Conservation (phyloP, 1,140 invertebrate species). For the Pygmarrhopalites habei region DNA sequence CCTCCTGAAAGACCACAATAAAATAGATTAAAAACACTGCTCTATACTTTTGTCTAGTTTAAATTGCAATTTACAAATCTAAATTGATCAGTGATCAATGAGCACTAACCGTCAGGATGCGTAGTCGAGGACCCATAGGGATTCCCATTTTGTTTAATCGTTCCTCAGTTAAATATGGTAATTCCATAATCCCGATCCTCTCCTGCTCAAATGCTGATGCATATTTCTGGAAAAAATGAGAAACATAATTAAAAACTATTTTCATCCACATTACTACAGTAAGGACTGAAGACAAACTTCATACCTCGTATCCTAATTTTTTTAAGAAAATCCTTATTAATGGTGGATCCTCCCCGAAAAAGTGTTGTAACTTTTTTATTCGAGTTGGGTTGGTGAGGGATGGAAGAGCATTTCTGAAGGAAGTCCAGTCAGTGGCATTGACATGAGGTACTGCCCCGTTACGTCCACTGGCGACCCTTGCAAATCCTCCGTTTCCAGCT, state of each 20-base stretch:
- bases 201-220: conserved; percentile 75
- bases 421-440: conserved; percentile 35
- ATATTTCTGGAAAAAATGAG: conserved; percentile 66
- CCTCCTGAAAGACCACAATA: conserved; percentile 61
- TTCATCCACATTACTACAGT: too few species aligned
- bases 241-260: neutral
- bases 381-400: conserved; percentile 66
- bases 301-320: conserved; percentile 87
- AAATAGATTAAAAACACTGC: too few species aligned
- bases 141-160: conserved; percentile 79
- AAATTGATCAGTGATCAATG: too few species aligned
- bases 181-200: conserved; percentile 81
- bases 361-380: conserved; percentile 76
- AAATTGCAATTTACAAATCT: too few species aligned
- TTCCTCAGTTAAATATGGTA: conserved; percentile 85
- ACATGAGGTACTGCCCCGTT: conserved; percentile 21
- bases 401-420: conserved; percentile 42
- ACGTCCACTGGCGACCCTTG: conserved; percentile 22
- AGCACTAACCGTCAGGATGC: conserved; percentile 52
- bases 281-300: too few species aligned
- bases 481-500: conserved; percentile 13
- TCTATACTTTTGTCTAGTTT: too few species aligned
- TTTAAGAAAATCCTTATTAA: conserved; percentile 80
- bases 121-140: conserved; percentile 74
- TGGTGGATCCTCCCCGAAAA: conserved; percentile 88